Conservation (phyloP, 37 sponge, comb jelly and placozoan species). For the Theonella swinhoei region DNA sequence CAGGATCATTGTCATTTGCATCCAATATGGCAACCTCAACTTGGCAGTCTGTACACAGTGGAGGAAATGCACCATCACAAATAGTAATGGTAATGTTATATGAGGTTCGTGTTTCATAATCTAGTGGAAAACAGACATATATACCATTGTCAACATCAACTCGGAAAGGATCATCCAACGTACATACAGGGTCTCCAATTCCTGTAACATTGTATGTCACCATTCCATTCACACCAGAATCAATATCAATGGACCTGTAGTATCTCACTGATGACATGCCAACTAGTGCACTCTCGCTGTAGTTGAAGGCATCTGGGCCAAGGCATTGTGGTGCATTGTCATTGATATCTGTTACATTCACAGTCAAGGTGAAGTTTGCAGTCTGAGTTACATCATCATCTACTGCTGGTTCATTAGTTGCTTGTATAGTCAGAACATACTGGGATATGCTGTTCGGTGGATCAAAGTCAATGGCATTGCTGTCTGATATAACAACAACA, state of each 20-base stretch:
- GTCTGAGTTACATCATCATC: conserved; percentile 44
- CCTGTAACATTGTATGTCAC: not conserved
- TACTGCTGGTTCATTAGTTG: conserved; percentile 53
- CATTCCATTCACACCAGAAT: conserved; percentile 55
- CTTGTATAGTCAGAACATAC: conserved; percentile 33
- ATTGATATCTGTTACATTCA: conserved; percentile 66
- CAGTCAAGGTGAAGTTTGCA: conserved; percentile 41
- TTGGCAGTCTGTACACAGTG: conserved; percentile 10
- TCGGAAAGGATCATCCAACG: conserved; percentile 31
- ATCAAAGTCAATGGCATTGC: conserved; percentile 45
- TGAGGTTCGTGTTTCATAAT: conserved; percentile 35
- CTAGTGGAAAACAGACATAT: conserved; percentile 33
- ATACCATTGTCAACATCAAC: conserved; percentile 63
- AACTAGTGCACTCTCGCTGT: conserved; percentile 38
- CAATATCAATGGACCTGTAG: conserved; percentile 46
- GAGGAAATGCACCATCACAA: conserved; percentile 52
- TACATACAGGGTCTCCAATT: conserved; percentile 39
- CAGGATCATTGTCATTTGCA: conserved; percentile 71
- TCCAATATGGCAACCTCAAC: conserved; percentile 55
- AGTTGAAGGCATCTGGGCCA: conserved; percentile 4
- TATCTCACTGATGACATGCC: not conserved
- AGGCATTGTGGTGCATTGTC: conserved; percentile 71
- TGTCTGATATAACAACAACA: conserved; percentile 21
- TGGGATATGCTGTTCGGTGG: not conserved
- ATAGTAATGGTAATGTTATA: conserved; percentile 54